phyloP scores from a whole-genome alignment of 1,140 invertebrate genomes.

The Luehdorfia chinensis region DNA sequence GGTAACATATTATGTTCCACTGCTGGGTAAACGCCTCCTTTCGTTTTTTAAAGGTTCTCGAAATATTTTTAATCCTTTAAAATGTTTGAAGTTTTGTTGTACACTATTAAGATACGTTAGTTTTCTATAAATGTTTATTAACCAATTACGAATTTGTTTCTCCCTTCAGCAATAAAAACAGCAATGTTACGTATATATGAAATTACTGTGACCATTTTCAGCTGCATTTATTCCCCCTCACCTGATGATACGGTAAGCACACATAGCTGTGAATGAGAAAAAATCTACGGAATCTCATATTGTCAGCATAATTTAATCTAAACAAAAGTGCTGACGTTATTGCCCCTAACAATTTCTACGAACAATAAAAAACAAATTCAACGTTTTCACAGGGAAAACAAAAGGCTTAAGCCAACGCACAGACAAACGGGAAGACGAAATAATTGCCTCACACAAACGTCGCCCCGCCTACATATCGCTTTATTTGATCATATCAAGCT shows the following conservation, averaged over 20 bases:
- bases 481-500: constrained; percentile 19
- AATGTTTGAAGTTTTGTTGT: no score
- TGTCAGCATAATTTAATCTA: constrained; percentile 5
- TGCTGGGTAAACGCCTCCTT: no score
- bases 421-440: constrained; percentile 41
- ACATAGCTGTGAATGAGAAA: background rate
- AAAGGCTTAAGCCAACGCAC: constrained; percentile 30
- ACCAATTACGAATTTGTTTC: no score
- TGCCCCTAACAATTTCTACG: constrained; percentile 6
- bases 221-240: background rate
- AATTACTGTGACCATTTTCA: background rate
- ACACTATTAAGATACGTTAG: no score
- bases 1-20: no score
- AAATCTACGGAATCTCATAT: constrained; percentile 11
- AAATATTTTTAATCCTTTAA: no score
- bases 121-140: no score
- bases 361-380: constrained; percentile 10
- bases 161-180: background rate
- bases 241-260: background rate
- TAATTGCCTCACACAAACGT: constrained; percentile 47
- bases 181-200: constrained; percentile 4
- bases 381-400: constrained; percentile 9
- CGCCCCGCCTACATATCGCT: constrained; percentile 37
- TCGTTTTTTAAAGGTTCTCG: no score
- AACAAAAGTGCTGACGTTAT: background rate